Evolutionary conservation across 2,113 vertebrate genomes (phyloP), one percentile per base, ranked within the genome.

Genomic region (Ursus arctos): DNA sequence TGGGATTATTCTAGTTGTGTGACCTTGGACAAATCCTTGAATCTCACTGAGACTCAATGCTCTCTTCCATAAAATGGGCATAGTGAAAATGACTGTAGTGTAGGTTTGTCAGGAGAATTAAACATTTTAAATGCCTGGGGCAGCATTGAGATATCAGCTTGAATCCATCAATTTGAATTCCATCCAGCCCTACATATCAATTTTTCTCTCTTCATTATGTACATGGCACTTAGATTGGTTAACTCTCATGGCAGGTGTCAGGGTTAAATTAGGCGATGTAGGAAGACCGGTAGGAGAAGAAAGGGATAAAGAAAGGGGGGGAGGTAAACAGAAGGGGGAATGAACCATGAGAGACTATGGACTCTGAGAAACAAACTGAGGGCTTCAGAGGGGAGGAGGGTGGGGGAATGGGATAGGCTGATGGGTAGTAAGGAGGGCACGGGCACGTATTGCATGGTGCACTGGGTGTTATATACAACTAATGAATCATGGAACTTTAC

Each of bases 51-150:
- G 82, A 69, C 91, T 90, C 43, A 74, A 19, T 74, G 80, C 80
- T 87, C 57, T 95, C 47, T 91, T 91, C 76, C 82, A n/a, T 76
- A 88, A 95, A 95, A 57, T 26, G 77, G 79, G 21, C 72, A 8
- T 18, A 43, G 21, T 53, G 81, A 82, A 77, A 69, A 40, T 2
- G 43, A 81, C 21, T 47, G 7, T 24, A 49, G 0, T 31, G 12
- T 33, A 40, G 5, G 2, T 71, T 81, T 22, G 0, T 67, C 33
- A 74, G 59, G n/a, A 72, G 19, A 87, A 93, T 81, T 61, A 76
- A 93, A 43, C 31, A 33, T 65, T 76, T 94, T 53, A n/a, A 36
- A 43, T 81, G 61, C 8, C 11, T 92, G 12, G 24, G 19, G 19
- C 4, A 19, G 47, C 6, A 43, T 74, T 43, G 55, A 76, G 33